Conservation (phyloP, 2,888 invertebrate genomes). For the Spodoptera exigua region DNA sequence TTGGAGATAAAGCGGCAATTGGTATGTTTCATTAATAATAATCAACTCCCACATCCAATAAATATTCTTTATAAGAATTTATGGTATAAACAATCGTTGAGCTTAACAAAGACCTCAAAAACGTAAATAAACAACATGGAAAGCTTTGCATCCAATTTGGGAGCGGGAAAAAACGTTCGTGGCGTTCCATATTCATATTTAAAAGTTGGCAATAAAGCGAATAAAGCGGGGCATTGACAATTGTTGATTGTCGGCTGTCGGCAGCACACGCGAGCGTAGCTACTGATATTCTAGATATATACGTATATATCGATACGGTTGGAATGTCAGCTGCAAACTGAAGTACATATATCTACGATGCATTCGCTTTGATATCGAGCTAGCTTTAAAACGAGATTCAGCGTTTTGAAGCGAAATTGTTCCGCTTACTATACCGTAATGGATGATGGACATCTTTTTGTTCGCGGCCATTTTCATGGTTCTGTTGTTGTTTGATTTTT, state of each 20-base stretch:
- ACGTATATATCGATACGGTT: conserved; percentile 5
- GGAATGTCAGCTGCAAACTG: conserved; percentile 50
- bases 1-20: too few relatives aligned
- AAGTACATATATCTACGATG: conserved; percentile 50
- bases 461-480: conserved; percentile 10
- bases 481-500: background rate
- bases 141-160: background rate
- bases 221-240: conserved; percentile 34
- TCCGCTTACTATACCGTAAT: conserved; percentile 24
- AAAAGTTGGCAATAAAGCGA: conserved; percentile 21
- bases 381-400: conserved; percentile 55
- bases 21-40: conserved; percentile 1
- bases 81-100: too few relatives aligned
- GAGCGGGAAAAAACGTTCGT: conserved; percentile 13
- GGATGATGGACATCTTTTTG: conserved; percentile 26
- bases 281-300: conserved; percentile 9
- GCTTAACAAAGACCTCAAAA: background rate
- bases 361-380: conserved; percentile 59
- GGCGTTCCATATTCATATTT: conserved; percentile 41
- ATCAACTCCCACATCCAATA: conserved; percentile 27
- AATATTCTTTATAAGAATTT: background rate
- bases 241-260: conserved; percentile 45
- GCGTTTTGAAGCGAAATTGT: conserved; percentile 49
- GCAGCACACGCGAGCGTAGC: background rate
- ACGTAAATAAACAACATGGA: background rate